Base-by-base conservation (phyloP, 2,888 invertebrate genomes). In the Sarcophaga caerulescens region DNA sequence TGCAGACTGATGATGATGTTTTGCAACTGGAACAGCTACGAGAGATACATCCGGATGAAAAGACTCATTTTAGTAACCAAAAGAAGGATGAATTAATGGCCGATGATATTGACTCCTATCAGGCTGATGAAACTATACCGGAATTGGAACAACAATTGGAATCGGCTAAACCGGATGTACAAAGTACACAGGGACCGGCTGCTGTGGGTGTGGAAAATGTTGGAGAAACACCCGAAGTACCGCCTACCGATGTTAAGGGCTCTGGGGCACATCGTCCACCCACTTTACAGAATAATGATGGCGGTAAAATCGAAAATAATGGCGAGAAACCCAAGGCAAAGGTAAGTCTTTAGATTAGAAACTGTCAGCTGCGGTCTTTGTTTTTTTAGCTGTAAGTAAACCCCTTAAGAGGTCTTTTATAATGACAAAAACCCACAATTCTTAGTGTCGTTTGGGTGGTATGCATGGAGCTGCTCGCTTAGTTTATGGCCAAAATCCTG, bases 381-480 rank as follows among this genome's bases (percentile, higher is more conserved):
- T 12, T 12, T 52, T 52, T 35, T 35, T 10, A 6, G 35, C 35
- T 35, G 35, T 52, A 52, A 17, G 52, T 52, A 17, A 52, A 52
- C 52, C 17, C 12, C 14, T 52, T 52, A 52, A 14, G 79, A 63
- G 79, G 79, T 65, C 57, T 45, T 66, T 80, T 77, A 80, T 83
- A 81, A 79, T 76, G 35, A 77, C 62, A 65, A 66, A 85, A 83
- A 76, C 78, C 35, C 35, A 35, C 35, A 71, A 23, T 84, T 74
- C 83, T 69, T 84, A 87, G 84, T 87, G 84, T 79, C 85, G 79
- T 84, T 81, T 86, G 79, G 83, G 79, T 87, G 81, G 80, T 84
- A 85, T 88, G 83, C 79, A 95, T 88, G 95, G 95, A 75, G 95
- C 95, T 5, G 95, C 95, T 45, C 94, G 95, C 25, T 93, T 95